A percentile compares a stretch with the other conserved stretches of the same genome.
Conservation (phyloP, 2,888 invertebrate genomes). For the Ischnus inquisitorius region DNA sequence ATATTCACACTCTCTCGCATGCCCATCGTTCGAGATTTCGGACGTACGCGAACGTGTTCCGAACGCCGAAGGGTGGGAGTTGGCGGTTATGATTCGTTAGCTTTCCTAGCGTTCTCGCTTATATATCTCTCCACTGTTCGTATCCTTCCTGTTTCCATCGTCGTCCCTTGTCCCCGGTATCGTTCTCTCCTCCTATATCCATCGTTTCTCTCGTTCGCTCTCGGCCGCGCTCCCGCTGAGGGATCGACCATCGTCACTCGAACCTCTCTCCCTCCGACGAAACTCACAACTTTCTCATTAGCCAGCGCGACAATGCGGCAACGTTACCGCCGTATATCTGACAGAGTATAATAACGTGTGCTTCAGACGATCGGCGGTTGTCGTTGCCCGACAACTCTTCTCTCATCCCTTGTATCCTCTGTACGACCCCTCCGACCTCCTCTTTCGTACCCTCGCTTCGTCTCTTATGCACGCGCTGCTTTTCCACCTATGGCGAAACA, state of each 20-base stretch:
- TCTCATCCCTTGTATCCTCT: constrained; percentile 43
- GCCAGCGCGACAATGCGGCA: constrained; percentile 81
- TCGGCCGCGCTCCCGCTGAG: constrained; percentile 4
- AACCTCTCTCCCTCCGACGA: constrained; percentile 30
- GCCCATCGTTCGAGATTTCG: constrained; percentile 50
- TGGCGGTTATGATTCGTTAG: constrained; percentile 5
- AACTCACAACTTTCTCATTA: constrained; percentile 83
- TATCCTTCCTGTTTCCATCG: constrained; percentile 43
- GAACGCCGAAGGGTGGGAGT: background rate
- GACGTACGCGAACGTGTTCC: constrained; percentile 26
- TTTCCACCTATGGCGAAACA: constrained; percentile 31
- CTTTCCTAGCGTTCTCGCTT: background rate
- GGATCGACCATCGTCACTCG: constrained; percentile 24
- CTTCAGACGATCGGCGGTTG: constrained; percentile 79
- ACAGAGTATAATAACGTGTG: constrained; percentile 79
- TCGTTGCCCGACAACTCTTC: constrained; percentile 74
- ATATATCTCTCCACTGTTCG: constrained; percentile 27
- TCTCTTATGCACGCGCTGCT: constrained; percentile 52
- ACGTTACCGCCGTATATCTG: constrained; percentile 74
- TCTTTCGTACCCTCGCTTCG: constrained; percentile 58
- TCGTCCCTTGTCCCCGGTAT: constrained; percentile 34
- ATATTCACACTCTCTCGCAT: constrained; percentile 35
- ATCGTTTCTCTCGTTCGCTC: constrained; percentile 23
- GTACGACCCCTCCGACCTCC: constrained; percentile 65
- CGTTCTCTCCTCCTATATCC: constrained; percentile 21